phyloP scores from a whole-genome alignment of 2,888 invertebrate genomes.

The Syritta pipiens region DNA sequence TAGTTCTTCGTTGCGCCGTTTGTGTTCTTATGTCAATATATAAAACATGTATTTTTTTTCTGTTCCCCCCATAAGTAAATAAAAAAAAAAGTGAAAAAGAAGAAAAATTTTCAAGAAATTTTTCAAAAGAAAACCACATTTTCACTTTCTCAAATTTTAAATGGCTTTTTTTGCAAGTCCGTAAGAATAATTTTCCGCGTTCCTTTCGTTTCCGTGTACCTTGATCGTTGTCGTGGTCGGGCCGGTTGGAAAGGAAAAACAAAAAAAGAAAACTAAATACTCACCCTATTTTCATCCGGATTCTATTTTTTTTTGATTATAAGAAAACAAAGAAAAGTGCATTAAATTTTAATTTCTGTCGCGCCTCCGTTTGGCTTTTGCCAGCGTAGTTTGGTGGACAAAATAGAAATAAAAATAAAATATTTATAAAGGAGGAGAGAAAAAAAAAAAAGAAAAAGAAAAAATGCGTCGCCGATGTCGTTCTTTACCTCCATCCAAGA shows the following conservation, averaged over 20 bases:
- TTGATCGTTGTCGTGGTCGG: too few species aligned
- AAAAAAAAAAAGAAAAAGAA: neutral
- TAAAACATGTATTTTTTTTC: conserved; percentile 31
- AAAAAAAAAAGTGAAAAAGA: conserved; percentile 32
- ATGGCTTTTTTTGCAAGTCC: conserved; percentile 22
- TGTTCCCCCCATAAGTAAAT: conserved; percentile 17
- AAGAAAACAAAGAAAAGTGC: conserved; percentile 53
- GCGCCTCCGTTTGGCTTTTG: conserved; percentile 26
- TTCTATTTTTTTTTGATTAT: too few species aligned
- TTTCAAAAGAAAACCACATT: neutral
- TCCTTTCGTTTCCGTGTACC: conserved; percentile 29
- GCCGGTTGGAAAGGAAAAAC: conserved; percentile 44
- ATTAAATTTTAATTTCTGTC: conserved; percentile 26
- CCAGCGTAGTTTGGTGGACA: conserved; percentile 3
- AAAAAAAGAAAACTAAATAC: conserved; percentile 38
- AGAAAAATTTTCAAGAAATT: neutral
- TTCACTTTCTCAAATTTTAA: neutral
- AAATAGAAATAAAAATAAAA: too few species aligned
- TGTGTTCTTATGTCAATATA: conserved; percentile 63
- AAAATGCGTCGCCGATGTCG: conserved; percentile 46
- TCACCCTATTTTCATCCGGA: conserved; percentile 21
- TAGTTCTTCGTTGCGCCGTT: conserved; percentile 51
- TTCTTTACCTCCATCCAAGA: conserved; percentile 39
- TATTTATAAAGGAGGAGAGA: too few species aligned
- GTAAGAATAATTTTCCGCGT: conserved; percentile 28